A percentile compares a stretch with the other conserved stretches of the same genome.
These are phyloP conservation scores for Dromiciops gliroides DNA, from an alignment of 2,113 vertebrate genomes.

Conservation along the genomic window DNA sequence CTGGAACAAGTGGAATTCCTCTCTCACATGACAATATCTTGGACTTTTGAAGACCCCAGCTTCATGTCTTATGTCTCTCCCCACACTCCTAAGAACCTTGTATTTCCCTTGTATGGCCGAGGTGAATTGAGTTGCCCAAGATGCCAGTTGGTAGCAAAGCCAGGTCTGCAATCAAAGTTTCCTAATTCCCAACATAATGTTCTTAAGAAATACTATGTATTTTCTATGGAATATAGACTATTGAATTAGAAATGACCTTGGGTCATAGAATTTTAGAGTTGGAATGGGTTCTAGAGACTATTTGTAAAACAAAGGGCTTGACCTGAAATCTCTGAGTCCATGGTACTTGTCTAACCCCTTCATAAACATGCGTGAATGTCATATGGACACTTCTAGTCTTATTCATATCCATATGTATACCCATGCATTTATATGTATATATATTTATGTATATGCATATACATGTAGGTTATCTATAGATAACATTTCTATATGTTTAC, in stretches of 20 bases:
- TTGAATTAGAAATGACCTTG: neutral
- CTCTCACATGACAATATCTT: neutral
- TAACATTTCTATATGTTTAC: neutral
- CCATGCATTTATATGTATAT: neutral
- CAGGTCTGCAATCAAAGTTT: neutral
- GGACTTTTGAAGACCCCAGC: neutral
- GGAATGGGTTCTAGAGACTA: neutral
- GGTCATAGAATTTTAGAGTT: neutral
- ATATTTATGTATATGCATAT: too few relatives aligned
- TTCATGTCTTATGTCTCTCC: neutral
- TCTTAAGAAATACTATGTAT: neutral
- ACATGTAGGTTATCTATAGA: too few relatives aligned
- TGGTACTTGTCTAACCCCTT: neutral
- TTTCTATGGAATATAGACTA: neutral
- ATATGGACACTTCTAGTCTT: neutral
- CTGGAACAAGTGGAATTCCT: neutral
- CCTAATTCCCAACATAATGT: neutral
- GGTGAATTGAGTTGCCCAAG: neutral
- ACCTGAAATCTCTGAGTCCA: neutral
- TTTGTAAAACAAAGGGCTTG: neutral
- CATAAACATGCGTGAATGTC: neutral
- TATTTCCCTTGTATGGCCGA: neutral
- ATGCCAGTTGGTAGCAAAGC: neutral
- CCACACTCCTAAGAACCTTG: neutral
- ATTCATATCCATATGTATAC: neutral